Conservation (phyloP, 2,797 vertebrate species). For the Loris lydekkerianus region DNA sequence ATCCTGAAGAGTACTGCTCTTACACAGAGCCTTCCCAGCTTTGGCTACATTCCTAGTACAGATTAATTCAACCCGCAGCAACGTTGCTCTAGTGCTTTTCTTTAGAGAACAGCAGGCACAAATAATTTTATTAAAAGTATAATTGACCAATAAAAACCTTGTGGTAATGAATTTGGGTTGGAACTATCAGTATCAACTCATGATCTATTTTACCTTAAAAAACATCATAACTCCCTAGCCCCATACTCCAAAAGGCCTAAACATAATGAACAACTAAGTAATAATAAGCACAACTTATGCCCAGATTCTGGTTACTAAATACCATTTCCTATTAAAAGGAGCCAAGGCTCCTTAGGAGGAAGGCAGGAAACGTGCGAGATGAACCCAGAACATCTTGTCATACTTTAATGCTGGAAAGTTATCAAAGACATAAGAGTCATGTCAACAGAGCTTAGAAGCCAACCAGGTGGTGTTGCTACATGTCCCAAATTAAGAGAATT, state of each 20-base stretch:
- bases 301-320: background rate
- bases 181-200: slow-evolving; percentile 8
- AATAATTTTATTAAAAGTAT: slow-evolving; percentile 27
- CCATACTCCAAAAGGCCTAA: background rate
- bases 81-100: slow-evolving; percentile 3
- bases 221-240: background rate
- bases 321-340: background rate
- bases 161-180: slow-evolving; percentile 10
- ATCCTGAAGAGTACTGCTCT: background rate
- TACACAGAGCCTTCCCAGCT: background rate
- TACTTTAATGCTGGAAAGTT: background rate
- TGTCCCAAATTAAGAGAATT: background rate
- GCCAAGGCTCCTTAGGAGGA: background rate
- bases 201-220: background rate
- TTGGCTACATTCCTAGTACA: slow-evolving; percentile 25
- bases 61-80: slow-evolving; percentile 17
- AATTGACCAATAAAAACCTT: background rate
- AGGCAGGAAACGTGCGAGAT: background rate
- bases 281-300: background rate
- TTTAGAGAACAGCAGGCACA: slow-evolving; percentile 51
- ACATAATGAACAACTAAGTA: background rate
- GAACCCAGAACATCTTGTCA: background rate
- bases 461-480: background rate
- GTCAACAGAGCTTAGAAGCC: background rate
- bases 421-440: background rate